Base-by-base conservation (phyloP, 2,888 invertebrate species). In the Sinopyrophorus schimmeli region DNA sequence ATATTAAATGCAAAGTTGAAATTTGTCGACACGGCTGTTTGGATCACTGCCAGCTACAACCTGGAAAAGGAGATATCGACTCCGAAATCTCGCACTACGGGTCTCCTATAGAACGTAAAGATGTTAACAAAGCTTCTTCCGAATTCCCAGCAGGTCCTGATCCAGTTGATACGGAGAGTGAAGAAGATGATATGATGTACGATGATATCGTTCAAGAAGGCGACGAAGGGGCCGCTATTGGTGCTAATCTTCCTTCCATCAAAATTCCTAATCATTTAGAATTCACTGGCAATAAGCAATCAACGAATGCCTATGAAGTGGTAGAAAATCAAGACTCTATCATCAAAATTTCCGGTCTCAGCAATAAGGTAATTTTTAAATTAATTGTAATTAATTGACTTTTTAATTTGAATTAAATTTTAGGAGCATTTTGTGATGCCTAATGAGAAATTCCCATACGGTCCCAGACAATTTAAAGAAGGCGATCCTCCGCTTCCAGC, bases 1-100 rank as follows among this genome's bases (percentile, higher is more conserved):
- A 94, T 70, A 91, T 94, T 60, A 87, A 92, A 63, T 94, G 94
- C 74, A 94, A 93, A 73, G 89, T 92, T 56, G 93, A 93, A 73
- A 94, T 94, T 63, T 94, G 93, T 69, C 80, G 94, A 6, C 92
- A 92, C 65, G 93, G 93, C 1, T 94, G 94, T 66, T 76, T 93
- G 58, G 92, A 93, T 68, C 93, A 93, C 68, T 93, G 93, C 66
- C 91, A 92, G 68, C 70, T 84, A 14, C 83, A 83, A 16, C 83
- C 80, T 0, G 77, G 28, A 26, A 24, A 43, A 39, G 28, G 38
- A n/a, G 28, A 38, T 9, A 37, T 46, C 6, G 51, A 51, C 17
- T 47, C 53, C 5, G 60, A 64, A 41, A 37, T 67, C 24, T 70
- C 70, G 6, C 75, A 75, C 56, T 76, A 76, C 46, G 43, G 51